A percentile compares a stretch with the other conserved stretches of the same genome.
These are phyloP conservation scores for Lycaena phlaeas DNA, from an alignment of 2,888 invertebrate genomes.

Conservation along the genomic window DNA sequence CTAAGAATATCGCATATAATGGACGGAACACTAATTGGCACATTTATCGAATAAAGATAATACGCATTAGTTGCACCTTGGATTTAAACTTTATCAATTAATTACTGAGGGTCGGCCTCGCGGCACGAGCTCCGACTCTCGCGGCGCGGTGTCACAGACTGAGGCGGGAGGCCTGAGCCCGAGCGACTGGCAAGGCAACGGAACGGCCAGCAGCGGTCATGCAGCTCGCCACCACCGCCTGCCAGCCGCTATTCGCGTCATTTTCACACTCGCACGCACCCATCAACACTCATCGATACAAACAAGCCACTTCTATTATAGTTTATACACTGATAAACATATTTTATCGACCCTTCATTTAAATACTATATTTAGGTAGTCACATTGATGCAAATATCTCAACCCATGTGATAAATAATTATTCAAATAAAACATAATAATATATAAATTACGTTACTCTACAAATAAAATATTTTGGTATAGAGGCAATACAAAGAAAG, in stretches of 20 bases:
- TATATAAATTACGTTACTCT: too few species aligned
- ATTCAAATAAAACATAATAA: too few species aligned
- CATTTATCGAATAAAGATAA: slow-evolving; percentile 56
- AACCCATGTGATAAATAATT: too few species aligned
- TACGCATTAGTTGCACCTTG: slow-evolving; percentile 44
- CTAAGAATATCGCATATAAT: slow-evolving; percentile 23
- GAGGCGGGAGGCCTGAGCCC: slow-evolving; percentile 27
- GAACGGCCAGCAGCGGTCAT: slow-evolving; percentile 21
- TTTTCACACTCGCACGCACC: slow-evolving; percentile 50
- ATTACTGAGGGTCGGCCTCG: slow-evolving; percentile 49
- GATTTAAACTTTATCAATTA: slow-evolving; percentile 30
- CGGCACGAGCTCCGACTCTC: slow-evolving; percentile 48
- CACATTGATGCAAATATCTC: not conserved
- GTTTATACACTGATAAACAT: slow-evolving; percentile 25
- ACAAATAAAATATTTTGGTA: too few species aligned
- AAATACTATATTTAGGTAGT: not conserved
- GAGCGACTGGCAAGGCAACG: slow-evolving; percentile 15
- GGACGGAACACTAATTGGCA: slow-evolving; percentile 51
- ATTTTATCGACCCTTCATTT: not conserved
- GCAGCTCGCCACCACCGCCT: slow-evolving; percentile 32
- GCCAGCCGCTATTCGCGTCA: slow-evolving; percentile 65
- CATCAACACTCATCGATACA: slow-evolving; percentile 48
- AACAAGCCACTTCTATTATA: slow-evolving; percentile 42
- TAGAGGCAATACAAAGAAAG: too few species aligned
- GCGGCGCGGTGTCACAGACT: slow-evolving; percentile 50